Evolutionary conservation across 2,113 vertebrate genomes (phyloP), one percentile per base, ranked within the genome.

Genomic region (Dendropsophus ebraccatus): DNA sequence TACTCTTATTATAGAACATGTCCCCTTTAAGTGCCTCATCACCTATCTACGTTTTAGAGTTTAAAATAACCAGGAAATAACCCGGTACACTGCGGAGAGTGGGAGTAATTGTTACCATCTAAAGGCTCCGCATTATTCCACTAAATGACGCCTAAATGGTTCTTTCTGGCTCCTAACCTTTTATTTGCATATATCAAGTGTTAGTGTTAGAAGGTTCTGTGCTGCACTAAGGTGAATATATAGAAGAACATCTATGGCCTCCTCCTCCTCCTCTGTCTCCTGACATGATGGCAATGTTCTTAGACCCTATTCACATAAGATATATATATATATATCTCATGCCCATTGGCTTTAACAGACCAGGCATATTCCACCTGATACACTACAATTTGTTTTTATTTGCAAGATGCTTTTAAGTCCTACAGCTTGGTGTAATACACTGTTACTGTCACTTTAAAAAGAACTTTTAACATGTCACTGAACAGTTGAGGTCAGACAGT

Each of bases 71-170:
- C 28, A 32, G 28, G 62, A 17, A 32, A 67, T 67, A 32, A 67
- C 14, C 62, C 17, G 62, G 30, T 32, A 17, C 5, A 7, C 62
- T 67, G 4, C 2, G 62, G 62, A 32, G 62, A 67, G 62, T 67
- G 62, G 62, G 62, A 67, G 62, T 67, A 67, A 67, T 67, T 67
- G 14, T 67, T 17, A 67, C 62, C 62, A 67, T 67, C 62, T 14
- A 32, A n/a, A 28, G 32, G 62, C 62, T 17, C 13, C 13, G 13
- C 30, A 67, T 67, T 32, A 67, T 67, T 67, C 62, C 16, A 67
- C 28, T 67, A 67, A 67, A 67, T 67, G 14, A 25, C 30, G 32
- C 16, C 62, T 16, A 67, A 67, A 67, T 67, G 62, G 30, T 28
- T 32, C 60, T 65, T 30, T 65, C 25, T 30, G 13, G 60, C 62